These are phyloP conservation scores for Plodia interpunctella DNA, from an alignment of 1,140 invertebrate species.

Conservation along the genomic window DNA sequence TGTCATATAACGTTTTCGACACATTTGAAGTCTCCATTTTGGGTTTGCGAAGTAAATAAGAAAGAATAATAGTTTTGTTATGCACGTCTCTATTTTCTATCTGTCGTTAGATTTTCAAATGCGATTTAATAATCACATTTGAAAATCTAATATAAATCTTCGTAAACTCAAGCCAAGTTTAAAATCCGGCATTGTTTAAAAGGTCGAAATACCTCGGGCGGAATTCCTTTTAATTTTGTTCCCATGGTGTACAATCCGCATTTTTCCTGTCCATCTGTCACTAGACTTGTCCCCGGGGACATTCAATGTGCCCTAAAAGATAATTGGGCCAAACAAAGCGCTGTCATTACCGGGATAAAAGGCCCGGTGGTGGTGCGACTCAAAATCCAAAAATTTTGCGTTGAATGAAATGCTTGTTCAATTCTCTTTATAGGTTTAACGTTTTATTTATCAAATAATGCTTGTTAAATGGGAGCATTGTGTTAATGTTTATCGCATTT, in stretches of 20 bases:
- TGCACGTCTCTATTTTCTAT: too few relatives aligned
- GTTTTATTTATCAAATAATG: neutral
- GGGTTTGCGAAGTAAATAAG: too few relatives aligned
- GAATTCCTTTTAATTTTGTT: conserved; percentile 1
- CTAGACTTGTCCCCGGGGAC: neutral
- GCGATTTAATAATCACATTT: neutral
- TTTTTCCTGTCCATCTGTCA: conserved; percentile 4
- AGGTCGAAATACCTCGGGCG: neutral
- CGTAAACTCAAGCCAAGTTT: neutral
- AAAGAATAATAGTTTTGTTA: too few relatives aligned
- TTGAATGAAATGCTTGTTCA: neutral
- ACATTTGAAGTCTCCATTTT: too few relatives aligned
- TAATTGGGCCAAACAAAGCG: conserved; percentile 5
- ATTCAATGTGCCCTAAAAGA: conserved; percentile 1
- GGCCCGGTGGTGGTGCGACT: neutral
- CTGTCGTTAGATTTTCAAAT: too few relatives aligned
- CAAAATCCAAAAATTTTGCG: conserved; percentile 1
- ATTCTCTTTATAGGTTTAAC: neutral
- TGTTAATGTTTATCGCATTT: neutral
- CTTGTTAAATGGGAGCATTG: neutral
- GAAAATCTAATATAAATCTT: neutral
- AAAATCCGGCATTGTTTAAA: neutral
- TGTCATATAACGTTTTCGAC: too few relatives aligned
- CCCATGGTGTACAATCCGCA: neutral
- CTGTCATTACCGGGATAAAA: neutral